A percentile compares a stretch with the other conserved stretches of the same genome.
Conservation (phyloP, 2,797 vertebrate species). For the Epinephelus awoara region DNA sequence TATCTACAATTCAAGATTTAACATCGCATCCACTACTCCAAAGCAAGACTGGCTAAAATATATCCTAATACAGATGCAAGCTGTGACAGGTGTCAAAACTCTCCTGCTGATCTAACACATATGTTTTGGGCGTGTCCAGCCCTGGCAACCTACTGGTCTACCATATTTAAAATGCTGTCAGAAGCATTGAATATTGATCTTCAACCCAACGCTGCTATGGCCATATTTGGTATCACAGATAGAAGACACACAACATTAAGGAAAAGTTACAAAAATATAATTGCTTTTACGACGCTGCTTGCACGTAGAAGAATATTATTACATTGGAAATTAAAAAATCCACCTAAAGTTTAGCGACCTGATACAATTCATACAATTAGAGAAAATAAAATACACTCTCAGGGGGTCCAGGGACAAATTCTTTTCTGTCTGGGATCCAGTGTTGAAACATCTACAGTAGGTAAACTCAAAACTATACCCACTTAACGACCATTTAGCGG, state of each 20-base stretch:
- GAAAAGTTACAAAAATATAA: not conserved
- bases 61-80: not conserved
- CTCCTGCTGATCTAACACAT: not conserved
- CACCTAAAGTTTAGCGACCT: not conserved
- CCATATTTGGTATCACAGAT: not conserved
- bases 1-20: not conserved
- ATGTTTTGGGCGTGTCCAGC: conserved; percentile 11
- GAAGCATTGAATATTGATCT: not conserved
- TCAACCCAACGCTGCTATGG: not conserved
- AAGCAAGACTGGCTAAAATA: not conserved
- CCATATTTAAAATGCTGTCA: conserved; percentile 9
- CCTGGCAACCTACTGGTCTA: not conserved
- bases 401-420: not conserved
- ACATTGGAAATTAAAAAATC: conserved; percentile 1
- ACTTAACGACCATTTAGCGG: too few species aligned
- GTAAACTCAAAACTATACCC: too few species aligned
- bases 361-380: not conserved
- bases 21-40: not conserved
- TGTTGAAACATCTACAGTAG: too few species aligned
- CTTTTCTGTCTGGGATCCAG: not conserved
- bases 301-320: not conserved
- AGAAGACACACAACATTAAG: not conserved
- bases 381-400: conserved; percentile 1
- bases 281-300: not conserved
- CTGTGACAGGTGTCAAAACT: not conserved